A percentile compares a stretch with the other conserved stretches of the same genome.
These are phyloP conservation scores for Anaspis maculata DNA, from an alignment of 2,888 invertebrate genomes.

Conservation along the genomic window DNA sequence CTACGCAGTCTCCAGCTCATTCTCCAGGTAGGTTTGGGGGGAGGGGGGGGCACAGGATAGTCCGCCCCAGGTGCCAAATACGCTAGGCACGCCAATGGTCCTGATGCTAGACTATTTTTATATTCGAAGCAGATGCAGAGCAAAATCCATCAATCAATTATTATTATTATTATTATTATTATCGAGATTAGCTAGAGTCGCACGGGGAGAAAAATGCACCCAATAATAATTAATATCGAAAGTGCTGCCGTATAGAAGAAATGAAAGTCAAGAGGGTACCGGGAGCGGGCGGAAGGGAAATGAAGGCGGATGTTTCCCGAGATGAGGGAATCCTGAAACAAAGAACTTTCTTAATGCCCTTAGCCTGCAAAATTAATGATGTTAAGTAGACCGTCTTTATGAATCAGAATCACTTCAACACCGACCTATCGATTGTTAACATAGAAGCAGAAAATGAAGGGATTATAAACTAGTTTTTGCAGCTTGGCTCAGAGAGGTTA, in stretches of 20 bases:
- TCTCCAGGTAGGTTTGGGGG: too few relatives aligned
- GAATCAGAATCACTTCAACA: conserved; percentile 11
- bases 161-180: too few relatives aligned
- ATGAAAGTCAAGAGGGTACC: conserved; percentile 4
- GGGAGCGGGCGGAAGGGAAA: conserved; percentile 3
- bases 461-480: too few relatives aligned
- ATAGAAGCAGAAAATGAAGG: too few relatives aligned
- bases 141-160: too few relatives aligned
- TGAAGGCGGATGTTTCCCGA: neutral
- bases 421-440: conserved; percentile 8
- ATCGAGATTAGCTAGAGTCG: neutral
- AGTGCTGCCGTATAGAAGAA: conserved; percentile 11
- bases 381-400: conserved; percentile 4
- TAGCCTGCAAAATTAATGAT: conserved; percentile 28
- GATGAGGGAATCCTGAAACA: conserved; percentile 14
- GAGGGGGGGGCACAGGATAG: too few relatives aligned
- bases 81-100: too few relatives aligned
- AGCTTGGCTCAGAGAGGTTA: too few relatives aligned
- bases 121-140: too few relatives aligned
- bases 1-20: too few relatives aligned
- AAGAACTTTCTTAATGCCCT: conserved; percentile 17
- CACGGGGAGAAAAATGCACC: conserved; percentile 10
- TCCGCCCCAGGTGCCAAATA: too few relatives aligned
- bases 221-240: conserved; percentile 12
- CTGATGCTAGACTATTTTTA: too few relatives aligned